Conservation (phyloP, 1,140 invertebrate species). For the Notospermus geniculatus region DNA sequence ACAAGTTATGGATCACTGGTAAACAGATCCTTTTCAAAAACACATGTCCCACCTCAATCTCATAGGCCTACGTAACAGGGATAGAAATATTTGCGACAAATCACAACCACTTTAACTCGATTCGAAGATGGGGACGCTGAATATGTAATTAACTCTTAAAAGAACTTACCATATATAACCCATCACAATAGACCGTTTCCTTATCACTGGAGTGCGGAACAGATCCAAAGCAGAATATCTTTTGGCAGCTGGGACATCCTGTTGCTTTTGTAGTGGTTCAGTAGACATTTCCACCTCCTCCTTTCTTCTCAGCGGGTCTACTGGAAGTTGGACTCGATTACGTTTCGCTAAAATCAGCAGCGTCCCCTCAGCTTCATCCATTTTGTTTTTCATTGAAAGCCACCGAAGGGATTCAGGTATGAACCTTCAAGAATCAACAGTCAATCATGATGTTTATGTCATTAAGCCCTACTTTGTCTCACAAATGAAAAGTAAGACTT, state of each 20-base stretch:
- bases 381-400: constrained; percentile 19
- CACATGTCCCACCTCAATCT: too few species aligned
- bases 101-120: too few species aligned
- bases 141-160: too few species aligned
- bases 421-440: constrained; percentile 21
- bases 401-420: constrained; percentile 28
- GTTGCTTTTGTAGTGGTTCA: not conserved
- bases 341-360: not conserved
- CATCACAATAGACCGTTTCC: constrained; percentile 69
- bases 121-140: too few species aligned
- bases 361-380: constrained; percentile 20
- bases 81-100: too few species aligned
- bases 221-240: constrained; percentile 53
- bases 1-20: too few species aligned
- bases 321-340: not conserved
- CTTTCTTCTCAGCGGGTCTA: constrained; percentile 12
- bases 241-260: not conserved
- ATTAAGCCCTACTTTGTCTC: not conserved
- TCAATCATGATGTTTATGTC: not conserved
- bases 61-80: too few species aligned
- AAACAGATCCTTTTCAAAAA: too few species aligned
- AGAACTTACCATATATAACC: constrained; percentile 67
- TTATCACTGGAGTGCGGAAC: constrained; percentile 69
- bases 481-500: too few species aligned
- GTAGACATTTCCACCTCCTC: constrained; percentile 4